Conservation (phyloP, 2,888 invertebrate species). For the Caenorhabditis angaria region DNA sequence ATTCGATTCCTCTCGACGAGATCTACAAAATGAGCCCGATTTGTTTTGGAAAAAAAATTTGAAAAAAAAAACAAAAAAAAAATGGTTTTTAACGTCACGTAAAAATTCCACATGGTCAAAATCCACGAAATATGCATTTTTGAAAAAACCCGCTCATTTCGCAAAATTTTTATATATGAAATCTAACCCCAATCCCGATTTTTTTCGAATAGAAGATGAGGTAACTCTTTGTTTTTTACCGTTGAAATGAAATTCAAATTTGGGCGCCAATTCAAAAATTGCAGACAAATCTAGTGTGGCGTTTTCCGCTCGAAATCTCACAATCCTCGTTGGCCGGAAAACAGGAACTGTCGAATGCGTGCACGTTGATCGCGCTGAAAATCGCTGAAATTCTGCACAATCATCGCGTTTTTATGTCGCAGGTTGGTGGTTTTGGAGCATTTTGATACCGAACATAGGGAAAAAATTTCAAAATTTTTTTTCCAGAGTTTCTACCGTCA, state of each 20-base stretch:
- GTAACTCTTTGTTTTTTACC: neutral
- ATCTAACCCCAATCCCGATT: neutral
- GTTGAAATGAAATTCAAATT: too few species aligned
- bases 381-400: constrained; percentile 42
- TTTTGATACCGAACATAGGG: neutral
- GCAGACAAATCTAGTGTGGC: constrained; percentile 36
- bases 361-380: constrained; percentile 52
- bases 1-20: too few species aligned
- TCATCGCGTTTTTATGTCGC: constrained; percentile 37
- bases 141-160: too few species aligned
- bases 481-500: too few species aligned
- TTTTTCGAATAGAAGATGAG: neutral
- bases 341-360: constrained; percentile 47
- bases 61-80: too few species aligned
- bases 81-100: too few species aligned
- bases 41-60: too few species aligned
- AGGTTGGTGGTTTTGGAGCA: neutral
- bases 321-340: constrained; percentile 53
- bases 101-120: too few species aligned
- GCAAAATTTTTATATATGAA: neutral
- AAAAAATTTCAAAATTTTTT: neutral
- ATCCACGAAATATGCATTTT: too few species aligned
- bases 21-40: too few species aligned
- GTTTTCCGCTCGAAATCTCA: constrained; percentile 44
- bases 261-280: neutral